Base-by-base conservation (phyloP, 2,113 vertebrate species). In the Caretta caretta region DNA sequence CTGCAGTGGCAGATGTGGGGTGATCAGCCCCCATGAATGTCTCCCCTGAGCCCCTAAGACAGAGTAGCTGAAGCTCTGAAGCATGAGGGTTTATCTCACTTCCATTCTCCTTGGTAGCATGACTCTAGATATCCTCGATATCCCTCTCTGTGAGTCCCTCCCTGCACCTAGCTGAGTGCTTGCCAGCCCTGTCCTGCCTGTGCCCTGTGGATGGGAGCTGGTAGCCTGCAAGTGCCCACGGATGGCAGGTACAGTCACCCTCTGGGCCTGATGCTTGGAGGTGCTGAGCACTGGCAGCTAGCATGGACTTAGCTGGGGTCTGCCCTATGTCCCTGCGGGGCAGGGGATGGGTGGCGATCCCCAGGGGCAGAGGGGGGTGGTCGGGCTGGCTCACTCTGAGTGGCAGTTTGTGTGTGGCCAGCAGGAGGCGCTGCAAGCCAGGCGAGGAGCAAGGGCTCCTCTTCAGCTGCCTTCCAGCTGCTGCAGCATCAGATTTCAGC, bases 401-500 rank as follows among this genome's bases (percentile, higher is more conserved):
- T 51, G 35, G 35, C n/a, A 17, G 31, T n/a, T 16, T 69, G 62
- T 38, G 65, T 38, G n/a, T 72, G 35, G n/a, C 65, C 65, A 38
- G 65, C n/a, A 72, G n/a, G 19, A 38, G 65, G 35, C 4, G 9
- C n/a, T 38, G 65, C 65, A 20, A 72, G 4, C 65, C 65, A n/a
- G n/a, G 19, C 19, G 4, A 38, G 65, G 19, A n/a, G 35, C 35
- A 72, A 38, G 35, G 65, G 35, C 49, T 90, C 59, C 78, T 84
- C 29, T 72, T 46, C 65, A 72, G 65, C 65, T 72, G 65, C 35
- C 17, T 20, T n/a, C n/a, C 17, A n/a, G 65, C 79, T 84, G 5
- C 38, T 2, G 12, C 20, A 10, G 95, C 87, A 13, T 97, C 95
- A 91, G 89, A 90, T 97, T 96, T 90, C 97, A 92, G 89, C 50